These are phyloP conservation scores for Capitella teleta DNA, from an alignment of 1,140 invertebrate species.

Conservation along the genomic window DNA sequence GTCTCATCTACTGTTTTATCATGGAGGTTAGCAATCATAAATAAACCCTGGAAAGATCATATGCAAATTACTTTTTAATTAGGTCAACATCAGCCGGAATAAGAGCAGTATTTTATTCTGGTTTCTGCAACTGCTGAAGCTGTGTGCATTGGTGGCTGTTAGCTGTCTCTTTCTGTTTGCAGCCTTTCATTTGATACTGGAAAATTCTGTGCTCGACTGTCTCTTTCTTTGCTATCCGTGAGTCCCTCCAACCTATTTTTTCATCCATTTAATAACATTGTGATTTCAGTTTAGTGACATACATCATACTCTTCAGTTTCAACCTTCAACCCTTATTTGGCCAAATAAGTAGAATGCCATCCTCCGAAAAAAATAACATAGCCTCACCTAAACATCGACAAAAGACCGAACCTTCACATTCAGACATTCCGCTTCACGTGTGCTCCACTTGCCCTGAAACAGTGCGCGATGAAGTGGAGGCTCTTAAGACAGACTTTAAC, in stretches of 20 bases:
- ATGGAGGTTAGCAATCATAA: conserved; percentile 36
- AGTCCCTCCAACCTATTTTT: conserved; percentile 38
- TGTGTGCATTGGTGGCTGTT: conserved; percentile 23
- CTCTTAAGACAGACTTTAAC: conserved; percentile 75
- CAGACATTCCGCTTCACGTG: conserved; percentile 41
- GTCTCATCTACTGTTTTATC: conserved; percentile 62
- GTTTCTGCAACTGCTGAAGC: conserved; percentile 28
- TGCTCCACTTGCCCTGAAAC: conserved; percentile 42
- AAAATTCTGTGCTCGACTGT: conserved; percentile 60
- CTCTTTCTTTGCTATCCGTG: conserved; percentile 81
- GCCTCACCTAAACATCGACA: not conserved
- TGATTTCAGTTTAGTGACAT: conserved; percentile 57
- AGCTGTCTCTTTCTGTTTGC: conserved; percentile 49
- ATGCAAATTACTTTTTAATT: not conserved
- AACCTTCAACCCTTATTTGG: conserved; percentile 35
- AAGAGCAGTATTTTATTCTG: conserved; percentile 16
- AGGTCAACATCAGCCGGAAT: not conserved
- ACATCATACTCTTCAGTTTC: conserved; percentile 69
- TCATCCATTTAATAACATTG: not conserved
- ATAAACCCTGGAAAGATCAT: no score
- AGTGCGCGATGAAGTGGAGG: conserved; percentile 74
- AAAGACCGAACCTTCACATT: no score
- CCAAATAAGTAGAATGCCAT: conserved; percentile 8
- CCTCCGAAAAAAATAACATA: not conserved
- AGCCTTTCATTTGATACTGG: conserved; percentile 57